phyloP scores from a whole-genome alignment of 2,888 invertebrate species.

The Thymelicus acteon region DNA sequence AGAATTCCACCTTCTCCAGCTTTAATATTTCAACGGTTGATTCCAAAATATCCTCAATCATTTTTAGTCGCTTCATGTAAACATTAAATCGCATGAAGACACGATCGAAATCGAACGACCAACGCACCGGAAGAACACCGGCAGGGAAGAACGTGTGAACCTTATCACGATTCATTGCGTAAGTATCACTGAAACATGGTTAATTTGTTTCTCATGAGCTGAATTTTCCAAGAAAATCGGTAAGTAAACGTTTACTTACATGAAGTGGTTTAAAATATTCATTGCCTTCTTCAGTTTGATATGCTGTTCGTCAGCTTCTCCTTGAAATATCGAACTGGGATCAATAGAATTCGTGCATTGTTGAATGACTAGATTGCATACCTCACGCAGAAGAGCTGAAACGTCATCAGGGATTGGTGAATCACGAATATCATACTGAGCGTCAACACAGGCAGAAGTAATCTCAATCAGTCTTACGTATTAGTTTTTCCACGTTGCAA shows the following conservation, averaged over 20 bases:
- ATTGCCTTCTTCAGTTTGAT: slow-evolving; percentile 84
- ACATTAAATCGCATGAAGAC: slow-evolving; percentile 88
- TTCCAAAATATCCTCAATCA: slow-evolving; percentile 89
- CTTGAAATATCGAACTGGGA: slow-evolving; percentile 92
- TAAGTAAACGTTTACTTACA: slow-evolving; percentile 71
- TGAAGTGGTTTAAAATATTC: slow-evolving; percentile 80
- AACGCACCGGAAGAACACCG: slow-evolving; percentile 86
- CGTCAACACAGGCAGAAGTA: background rate
- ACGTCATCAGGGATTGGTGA: slow-evolving; percentile 7
- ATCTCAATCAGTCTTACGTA: slow-evolving; percentile 61
- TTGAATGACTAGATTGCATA: slow-evolving; percentile 92
- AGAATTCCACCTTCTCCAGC: slow-evolving; percentile 93
- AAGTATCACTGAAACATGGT: slow-evolving; percentile 69
- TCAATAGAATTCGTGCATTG: slow-evolving; percentile 90
- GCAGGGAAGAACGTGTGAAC: slow-evolving; percentile 82
- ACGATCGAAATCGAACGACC: slow-evolving; percentile 90
- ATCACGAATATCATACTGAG: background rate
- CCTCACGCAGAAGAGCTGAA: slow-evolving; percentile 89
- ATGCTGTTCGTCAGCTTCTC: slow-evolving; percentile 91
- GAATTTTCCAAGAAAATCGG: background rate
- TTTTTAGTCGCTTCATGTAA: slow-evolving; percentile 86
- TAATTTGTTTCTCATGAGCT: background rate
- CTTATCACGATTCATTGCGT: slow-evolving; percentile 81
- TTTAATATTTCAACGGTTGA: slow-evolving; percentile 93
- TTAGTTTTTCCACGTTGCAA: slow-evolving; percentile 84